A percentile compares a stretch with the other conserved stretches of the same genome.
These are phyloP conservation scores for Chironomus tentans DNA, from an alignment of 2,888 invertebrate species.

Conservation along the genomic window DNA sequence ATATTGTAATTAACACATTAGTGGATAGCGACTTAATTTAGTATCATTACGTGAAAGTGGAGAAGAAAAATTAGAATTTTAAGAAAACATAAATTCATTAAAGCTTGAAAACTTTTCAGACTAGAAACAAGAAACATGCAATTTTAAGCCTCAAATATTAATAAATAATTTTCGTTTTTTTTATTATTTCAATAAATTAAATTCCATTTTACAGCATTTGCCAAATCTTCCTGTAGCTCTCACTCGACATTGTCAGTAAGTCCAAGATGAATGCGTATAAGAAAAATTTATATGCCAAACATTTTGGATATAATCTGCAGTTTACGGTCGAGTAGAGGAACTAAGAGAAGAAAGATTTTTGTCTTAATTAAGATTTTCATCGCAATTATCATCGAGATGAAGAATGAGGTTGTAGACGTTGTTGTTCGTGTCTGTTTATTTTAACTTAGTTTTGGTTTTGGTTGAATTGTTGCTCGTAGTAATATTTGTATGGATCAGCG, in stretches of 20 bases:
- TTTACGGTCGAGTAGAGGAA: not conserved
- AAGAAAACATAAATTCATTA: not conserved
- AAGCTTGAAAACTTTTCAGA: not conserved
- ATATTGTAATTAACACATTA: slow-evolving; percentile 21
- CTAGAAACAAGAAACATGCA: not conserved
- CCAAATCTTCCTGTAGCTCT: not conserved
- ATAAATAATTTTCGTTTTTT: slow-evolving; percentile 18
- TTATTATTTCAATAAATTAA: slow-evolving; percentile 2
- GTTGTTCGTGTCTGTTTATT: not conserved
- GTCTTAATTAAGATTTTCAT: not conserved
- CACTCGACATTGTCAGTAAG: not conserved
- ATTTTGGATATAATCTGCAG: too few relatives aligned
- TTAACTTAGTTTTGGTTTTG: slow-evolving; percentile 13
- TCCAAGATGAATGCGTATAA: too few relatives aligned
- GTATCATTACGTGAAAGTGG: not conserved
- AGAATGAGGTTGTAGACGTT: not conserved
- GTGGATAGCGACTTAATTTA: not conserved
- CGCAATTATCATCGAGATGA: not conserved
- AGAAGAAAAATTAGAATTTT: not conserved
- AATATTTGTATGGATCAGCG: slow-evolving; percentile 52
- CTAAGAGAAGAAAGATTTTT: not conserved
- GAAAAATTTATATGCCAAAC: too few relatives aligned
- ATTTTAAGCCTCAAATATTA: slow-evolving; percentile 7
- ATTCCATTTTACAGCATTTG: not conserved
- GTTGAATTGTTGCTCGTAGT: slow-evolving; percentile 40